Evolutionary conservation across 2,888 invertebrate genomes (phyloP).

Genomic region (Schizotus pectinicornis): DNA sequence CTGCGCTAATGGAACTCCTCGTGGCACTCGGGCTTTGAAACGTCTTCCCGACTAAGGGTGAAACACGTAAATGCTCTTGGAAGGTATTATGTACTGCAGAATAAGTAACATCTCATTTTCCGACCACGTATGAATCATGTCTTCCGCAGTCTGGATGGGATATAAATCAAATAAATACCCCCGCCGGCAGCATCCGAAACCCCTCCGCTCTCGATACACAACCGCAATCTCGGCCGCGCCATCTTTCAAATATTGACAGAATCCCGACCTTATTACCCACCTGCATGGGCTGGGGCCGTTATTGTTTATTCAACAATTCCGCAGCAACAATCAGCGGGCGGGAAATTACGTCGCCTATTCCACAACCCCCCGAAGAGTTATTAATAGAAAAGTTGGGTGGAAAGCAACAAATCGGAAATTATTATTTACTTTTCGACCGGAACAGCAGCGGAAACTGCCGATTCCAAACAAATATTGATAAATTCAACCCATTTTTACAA

Average conservation of each 20-base stretch:
- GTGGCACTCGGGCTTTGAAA: conserved; percentile 36
- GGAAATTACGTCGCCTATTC: background rate
- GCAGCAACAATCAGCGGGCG: background rate
- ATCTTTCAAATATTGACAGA: conserved; percentile 29
- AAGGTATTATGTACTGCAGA: conserved; percentile 35
- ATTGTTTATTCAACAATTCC: background rate
- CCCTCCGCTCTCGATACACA: conserved; percentile 14
- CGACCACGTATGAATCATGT: conserved; percentile 33
- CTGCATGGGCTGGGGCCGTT: background rate
- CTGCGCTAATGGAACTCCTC: conserved; percentile 39
- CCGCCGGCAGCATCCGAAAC: conserved; percentile 10
- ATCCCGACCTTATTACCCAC: conserved; percentile 21
- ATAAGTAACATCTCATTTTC: conserved; percentile 36
- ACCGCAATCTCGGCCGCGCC: conserved; percentile 22
- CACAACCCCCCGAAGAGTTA: too few species aligned
- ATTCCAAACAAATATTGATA: too few species aligned
- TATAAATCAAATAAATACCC: conserved; percentile 35
- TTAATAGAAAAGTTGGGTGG: too few species aligned
- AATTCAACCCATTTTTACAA: too few species aligned
- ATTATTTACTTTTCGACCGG: too few species aligned
- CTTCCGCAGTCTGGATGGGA: conserved; percentile 21
- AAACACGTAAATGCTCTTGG: conserved; percentile 41
- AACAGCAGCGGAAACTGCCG: background rate
- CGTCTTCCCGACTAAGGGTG: conserved; percentile 35
- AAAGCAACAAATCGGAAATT: too few species aligned